Conservation (phyloP, 2,888 invertebrate genomes). For the Tetranychus truncatus region DNA sequence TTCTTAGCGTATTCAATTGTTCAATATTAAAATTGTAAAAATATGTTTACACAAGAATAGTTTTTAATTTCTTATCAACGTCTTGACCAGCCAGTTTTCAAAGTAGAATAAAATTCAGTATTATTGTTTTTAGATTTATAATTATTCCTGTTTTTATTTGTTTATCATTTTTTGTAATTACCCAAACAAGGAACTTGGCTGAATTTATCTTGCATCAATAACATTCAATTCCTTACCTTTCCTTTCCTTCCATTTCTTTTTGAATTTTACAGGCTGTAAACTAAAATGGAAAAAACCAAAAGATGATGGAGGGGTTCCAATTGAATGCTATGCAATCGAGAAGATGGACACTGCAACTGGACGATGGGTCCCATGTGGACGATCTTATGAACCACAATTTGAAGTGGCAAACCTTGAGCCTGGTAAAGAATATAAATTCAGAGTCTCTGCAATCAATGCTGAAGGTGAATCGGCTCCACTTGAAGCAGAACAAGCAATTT, state of each 20-base stretch:
- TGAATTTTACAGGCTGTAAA: slow-evolving; percentile 45
- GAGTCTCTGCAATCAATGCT: slow-evolving; percentile 40
- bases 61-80: too few species aligned
- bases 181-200: too few species aligned
- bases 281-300: slow-evolving; percentile 66
- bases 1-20: too few species aligned
- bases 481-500: slow-evolving; percentile 34
- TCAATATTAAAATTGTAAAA: too few species aligned
- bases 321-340: slow-evolving; percentile 71
- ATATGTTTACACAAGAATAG: too few species aligned
- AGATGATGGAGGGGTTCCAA: slow-evolving; percentile 71
- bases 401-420: slow-evolving; percentile 35
- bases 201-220: too few species aligned
- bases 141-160: too few species aligned
- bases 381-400: slow-evolving; percentile 40
- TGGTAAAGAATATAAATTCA: slow-evolving; percentile 39
- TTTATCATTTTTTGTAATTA: too few species aligned
- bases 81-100: too few species aligned
- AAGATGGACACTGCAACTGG: slow-evolving; percentile 92
- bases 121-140: too few species aligned
- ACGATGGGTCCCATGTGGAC: slow-evolving; percentile 86
- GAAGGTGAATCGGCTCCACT: slow-evolving; percentile 40
- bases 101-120: too few species aligned
- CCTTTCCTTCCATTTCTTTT: not conserved
- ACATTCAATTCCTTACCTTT: not conserved